Percentiles rank a stretch among this genome's conserved stretches.
phyloP scores from a whole-genome alignment of 53 echinoderm and acorn worm genomes.

The Arbacia lixula region DNA sequence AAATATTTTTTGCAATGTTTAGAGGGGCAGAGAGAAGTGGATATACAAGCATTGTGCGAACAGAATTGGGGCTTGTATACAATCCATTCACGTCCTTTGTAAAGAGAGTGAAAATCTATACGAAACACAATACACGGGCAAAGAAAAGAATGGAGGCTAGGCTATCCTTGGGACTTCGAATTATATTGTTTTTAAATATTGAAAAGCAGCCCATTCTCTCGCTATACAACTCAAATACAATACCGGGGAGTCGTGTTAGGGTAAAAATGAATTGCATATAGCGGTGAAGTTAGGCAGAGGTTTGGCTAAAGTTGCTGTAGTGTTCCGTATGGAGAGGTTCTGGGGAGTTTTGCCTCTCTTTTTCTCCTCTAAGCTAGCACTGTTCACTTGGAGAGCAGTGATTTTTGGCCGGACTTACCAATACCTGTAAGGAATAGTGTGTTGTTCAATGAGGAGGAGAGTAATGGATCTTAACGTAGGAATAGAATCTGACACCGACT shows the following conservation, averaged over 20 bases:
- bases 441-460: too few relatives aligned
- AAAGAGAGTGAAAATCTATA: conserved; percentile 57
- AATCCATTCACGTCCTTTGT: conserved; percentile 46
- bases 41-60: conserved; percentile 58
- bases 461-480: too few relatives aligned
- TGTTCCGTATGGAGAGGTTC: conserved; percentile 1
- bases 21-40: conserved; percentile 44
- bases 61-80: conserved; percentile 55
- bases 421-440: too few relatives aligned
- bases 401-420: too few relatives aligned
- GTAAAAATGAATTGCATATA: conserved; percentile 43
- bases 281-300: conserved; percentile 4
- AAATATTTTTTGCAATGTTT: conserved; percentile 41
- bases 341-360: too few relatives aligned
- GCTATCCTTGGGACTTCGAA: conserved; percentile 50
- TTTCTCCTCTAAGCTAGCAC: too few relatives aligned
- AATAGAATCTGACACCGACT: too few relatives aligned
- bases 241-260: conserved; percentile 31
- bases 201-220: conserved; percentile 54
- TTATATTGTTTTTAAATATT: conserved; percentile 72
- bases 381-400: too few relatives aligned
- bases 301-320: conserved; percentile 21
- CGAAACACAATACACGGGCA: conserved; percentile 55
- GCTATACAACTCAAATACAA: conserved; percentile 48
- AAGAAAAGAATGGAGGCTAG: conserved; percentile 36